A percentile compares a stretch with the other conserved stretches of the same genome.
Evolutionary conservation across 1,140 invertebrate genomes (phyloP).

Genomic region (Drosophila insularis): DNA sequence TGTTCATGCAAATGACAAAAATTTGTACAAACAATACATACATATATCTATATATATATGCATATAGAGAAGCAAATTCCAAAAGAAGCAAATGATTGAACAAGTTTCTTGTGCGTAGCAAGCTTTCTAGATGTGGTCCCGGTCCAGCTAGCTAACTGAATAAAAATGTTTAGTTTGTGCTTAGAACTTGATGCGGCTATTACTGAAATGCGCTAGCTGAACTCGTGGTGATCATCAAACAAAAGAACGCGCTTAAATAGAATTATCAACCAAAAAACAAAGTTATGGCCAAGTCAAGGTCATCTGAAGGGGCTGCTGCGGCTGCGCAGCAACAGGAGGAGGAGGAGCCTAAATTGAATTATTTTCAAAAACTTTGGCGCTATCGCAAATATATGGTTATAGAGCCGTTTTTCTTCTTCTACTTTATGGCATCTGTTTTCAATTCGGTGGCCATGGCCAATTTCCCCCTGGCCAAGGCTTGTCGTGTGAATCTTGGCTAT

Average conservation of each 20-base stretch:
- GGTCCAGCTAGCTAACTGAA: constrained; percentile 8
- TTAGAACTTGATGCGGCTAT: constrained; percentile 70
- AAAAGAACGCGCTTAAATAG: constrained; percentile 21
- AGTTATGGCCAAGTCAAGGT: constrained; percentile 50
- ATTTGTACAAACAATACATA: background rate
- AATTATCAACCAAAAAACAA: constrained; percentile 5
- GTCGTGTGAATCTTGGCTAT: constrained; percentile 85
- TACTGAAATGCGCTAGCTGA: constrained; percentile 49
- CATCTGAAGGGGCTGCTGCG: constrained; percentile 23
- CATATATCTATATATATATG: background rate
- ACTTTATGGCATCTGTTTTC: constrained; percentile 83
- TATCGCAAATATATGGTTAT: constrained; percentile 80
- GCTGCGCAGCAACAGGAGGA: background rate
- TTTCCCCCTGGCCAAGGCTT: constrained; percentile 85
- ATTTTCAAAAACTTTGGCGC: constrained; percentile 71
- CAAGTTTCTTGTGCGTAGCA: constrained; percentile 74
- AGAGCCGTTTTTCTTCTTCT: constrained; percentile 83
- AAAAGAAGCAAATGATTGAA: constrained; percentile 66
- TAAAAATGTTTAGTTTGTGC: constrained; percentile 53
- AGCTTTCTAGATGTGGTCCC: constrained; percentile 28
- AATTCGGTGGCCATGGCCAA: constrained; percentile 83
- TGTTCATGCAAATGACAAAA: constrained; percentile 63
- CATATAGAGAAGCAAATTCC: constrained; percentile 26
- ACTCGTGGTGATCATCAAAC: constrained; percentile 1
- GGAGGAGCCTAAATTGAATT: constrained; percentile 57